Percentiles rank a stretch among this genome's conserved stretches.
These are phyloP conservation scores for Agonopterix subpropinquella DNA, from an alignment of 2,888 invertebrate species.

Conservation along the genomic window DNA sequence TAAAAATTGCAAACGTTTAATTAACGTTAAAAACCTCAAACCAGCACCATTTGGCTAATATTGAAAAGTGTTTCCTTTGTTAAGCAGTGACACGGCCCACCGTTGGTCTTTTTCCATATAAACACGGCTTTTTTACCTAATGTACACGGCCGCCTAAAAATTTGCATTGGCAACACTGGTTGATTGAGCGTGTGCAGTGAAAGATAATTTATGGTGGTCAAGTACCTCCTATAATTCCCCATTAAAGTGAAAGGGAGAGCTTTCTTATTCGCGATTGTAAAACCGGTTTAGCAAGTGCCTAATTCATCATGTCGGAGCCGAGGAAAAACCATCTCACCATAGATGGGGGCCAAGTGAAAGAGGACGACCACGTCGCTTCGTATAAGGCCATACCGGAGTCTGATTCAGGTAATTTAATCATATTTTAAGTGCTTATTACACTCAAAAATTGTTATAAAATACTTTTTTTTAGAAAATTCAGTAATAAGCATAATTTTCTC, in stretches of 20 bases:
- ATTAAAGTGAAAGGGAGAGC: conserved; percentile 30
- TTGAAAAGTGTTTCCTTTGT: no score
- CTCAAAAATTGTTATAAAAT: no score
- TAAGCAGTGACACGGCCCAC: no score
- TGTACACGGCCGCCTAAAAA: no score
- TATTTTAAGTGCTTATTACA: background rate
- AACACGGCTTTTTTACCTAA: no score
- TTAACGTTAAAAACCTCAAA: no score
- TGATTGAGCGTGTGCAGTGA: conserved; percentile 11
- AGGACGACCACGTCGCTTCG: conserved; percentile 62
- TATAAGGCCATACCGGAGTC: conserved; percentile 77
- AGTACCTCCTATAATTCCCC: conserved; percentile 24
- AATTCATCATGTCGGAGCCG: conserved; percentile 57
- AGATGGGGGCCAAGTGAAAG: conserved; percentile 67
- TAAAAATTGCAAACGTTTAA: no score
- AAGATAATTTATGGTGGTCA: conserved; percentile 22
- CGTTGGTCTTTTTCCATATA: no score
- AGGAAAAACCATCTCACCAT: conserved; percentile 60
- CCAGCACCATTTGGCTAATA: no score
- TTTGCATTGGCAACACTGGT: no score
- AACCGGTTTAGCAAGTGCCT: conserved; percentile 36
- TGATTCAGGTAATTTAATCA: conserved; percentile 62
- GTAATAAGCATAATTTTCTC: no score
- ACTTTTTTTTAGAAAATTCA: no score
- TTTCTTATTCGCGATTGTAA: conserved; percentile 20